Conservation (phyloP, 1,140 invertebrate genomes). For the Epicauta chinensis region DNA sequence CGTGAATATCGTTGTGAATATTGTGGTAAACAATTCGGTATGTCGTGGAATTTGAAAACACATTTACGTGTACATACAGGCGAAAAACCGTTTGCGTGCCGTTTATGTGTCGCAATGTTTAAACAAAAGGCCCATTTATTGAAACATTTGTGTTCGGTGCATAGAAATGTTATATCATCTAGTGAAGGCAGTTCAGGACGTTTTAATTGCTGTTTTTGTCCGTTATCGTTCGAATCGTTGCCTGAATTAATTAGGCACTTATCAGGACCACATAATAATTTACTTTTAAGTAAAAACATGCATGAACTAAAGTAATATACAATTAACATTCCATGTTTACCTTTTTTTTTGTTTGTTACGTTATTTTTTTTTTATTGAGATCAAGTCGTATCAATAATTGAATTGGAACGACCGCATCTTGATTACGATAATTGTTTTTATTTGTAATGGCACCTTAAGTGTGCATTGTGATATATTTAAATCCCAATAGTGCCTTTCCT, state of each 20-base stretch:
- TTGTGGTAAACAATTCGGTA: constrained; percentile 82
- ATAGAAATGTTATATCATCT: constrained; percentile 73
- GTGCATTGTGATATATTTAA: constrained; percentile 10
- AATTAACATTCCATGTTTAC: constrained; percentile 34
- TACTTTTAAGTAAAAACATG: constrained; percentile 78
- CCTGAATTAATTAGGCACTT: constrained; percentile 78
- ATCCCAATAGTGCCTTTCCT: constrained; percentile 22
- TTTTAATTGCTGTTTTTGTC: constrained; percentile 81
- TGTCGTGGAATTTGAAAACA: constrained; percentile 85
- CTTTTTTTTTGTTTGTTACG: constrained; percentile 9
- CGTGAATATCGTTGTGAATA: constrained; percentile 80
- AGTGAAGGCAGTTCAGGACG: constrained; percentile 61
- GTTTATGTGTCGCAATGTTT: constrained; percentile 81
- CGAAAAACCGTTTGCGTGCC: constrained; percentile 80
- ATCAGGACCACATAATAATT: constrained; percentile 77
- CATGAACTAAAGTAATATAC: constrained; percentile 56
- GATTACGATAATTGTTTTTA: neutral
- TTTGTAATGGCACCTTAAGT: neutral
- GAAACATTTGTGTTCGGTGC: constrained; percentile 80
- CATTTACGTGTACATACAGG: constrained; percentile 79
- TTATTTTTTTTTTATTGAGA: constrained; percentile 5
- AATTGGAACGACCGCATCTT: constrained; percentile 28
- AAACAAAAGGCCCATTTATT: constrained; percentile 81
- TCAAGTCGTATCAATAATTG: constrained; percentile 24
- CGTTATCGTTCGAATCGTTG: constrained; percentile 72